Base-by-base conservation (phyloP, 2,888 invertebrate species). In the Xylocampa areola region DNA sequence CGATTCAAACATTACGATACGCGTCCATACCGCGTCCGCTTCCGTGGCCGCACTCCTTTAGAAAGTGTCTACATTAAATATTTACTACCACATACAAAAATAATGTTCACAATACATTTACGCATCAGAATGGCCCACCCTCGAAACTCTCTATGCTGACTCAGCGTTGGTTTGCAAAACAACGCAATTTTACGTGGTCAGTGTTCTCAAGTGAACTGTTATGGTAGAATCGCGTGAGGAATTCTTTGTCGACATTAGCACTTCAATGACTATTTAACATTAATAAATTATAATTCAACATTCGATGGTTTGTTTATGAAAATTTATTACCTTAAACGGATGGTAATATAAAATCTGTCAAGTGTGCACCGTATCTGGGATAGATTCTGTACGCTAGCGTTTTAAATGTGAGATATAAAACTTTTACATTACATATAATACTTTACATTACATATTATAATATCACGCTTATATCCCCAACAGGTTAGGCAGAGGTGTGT, bases 31-130 rank as follows among this genome's bases (percentile, higher is more conserved):
- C 79, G 60, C 68, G 58, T 77, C 73, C 77, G 73, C 77, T 82
- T 83, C 81, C 80, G 77, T 73, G 54, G 57, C 61, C 60, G 55
- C 63, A 13, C 77, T 69, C 70, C 60, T 80, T 79, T 81, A 80
- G 83, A 84, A 84, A 84, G 83, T 79, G 59, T 36, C 37, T 29
- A 51, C 53, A 64, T 59, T 52, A 75, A 66, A 74, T 73, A 64
- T 55, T 57, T 45, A 61, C 27, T 40, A 19, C 51, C 13, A 17
- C 44, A 62, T 45, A 68, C 60, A 60, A 74, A 72, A 75, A 68
- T 61, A 68, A 65, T 73, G 55, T 73, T 68, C 65, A 47, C 30
- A 37, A 60, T 81, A 81, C 80, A 81, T 76, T 60, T 47, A 35
- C 60, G 62, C 55, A 50, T 68, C 53, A 60, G 52, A 48, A 50